These are phyloP conservation scores for Orthonevra nobilis DNA, from an alignment of 2,888 invertebrate genomes.

Conservation along the genomic window DNA sequence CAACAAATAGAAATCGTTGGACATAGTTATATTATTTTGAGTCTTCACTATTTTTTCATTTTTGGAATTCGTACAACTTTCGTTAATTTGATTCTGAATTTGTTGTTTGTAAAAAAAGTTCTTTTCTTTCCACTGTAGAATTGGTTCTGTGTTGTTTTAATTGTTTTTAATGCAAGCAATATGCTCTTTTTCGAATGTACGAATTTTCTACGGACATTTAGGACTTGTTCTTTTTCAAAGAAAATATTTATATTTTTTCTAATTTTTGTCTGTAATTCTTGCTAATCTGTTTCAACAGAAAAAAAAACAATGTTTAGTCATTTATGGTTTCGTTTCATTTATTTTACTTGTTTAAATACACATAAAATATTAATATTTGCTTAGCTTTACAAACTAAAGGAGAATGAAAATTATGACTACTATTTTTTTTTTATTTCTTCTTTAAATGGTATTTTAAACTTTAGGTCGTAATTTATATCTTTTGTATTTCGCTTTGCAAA, in stretches of 20 bases:
- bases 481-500: slow-evolving; percentile 48
- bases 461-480: slow-evolving; percentile 5
- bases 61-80: slow-evolving; percentile 1
- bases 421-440: slow-evolving; percentile 14
- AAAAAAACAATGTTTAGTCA: slow-evolving; percentile 10
- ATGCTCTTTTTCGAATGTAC: slow-evolving; percentile 43
- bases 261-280: too few relatives aligned
- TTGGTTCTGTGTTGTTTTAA: too few relatives aligned
- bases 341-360: slow-evolving; percentile 57
- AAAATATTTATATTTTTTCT: slow-evolving; percentile 35
- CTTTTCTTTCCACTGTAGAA: too few relatives aligned
- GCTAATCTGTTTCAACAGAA: slow-evolving; percentile 11
- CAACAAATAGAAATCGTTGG: slow-evolving; percentile 11
- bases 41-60: slow-evolving; percentile 26
- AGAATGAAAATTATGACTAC: slow-evolving; percentile 15
- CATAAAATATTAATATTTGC: slow-evolving; percentile 58
- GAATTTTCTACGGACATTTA: slow-evolving; percentile 48
- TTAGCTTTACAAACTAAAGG: slow-evolving; percentile 59
- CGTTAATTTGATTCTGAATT: slow-evolving; percentile 46
- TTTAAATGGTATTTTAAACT: slow-evolving; percentile 18
- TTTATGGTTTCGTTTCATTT: slow-evolving; percentile 38
- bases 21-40: slow-evolving; percentile 18
- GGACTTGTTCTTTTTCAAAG: slow-evolving; percentile 1
- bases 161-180: slow-evolving; percentile 43
- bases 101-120: slow-evolving; percentile 6